A percentile compares a stretch with the other conserved stretches of the same genome.
Evolutionary conservation across 2,113 vertebrate species (phyloP).

Genomic region (Stegastes partitus): DNA sequence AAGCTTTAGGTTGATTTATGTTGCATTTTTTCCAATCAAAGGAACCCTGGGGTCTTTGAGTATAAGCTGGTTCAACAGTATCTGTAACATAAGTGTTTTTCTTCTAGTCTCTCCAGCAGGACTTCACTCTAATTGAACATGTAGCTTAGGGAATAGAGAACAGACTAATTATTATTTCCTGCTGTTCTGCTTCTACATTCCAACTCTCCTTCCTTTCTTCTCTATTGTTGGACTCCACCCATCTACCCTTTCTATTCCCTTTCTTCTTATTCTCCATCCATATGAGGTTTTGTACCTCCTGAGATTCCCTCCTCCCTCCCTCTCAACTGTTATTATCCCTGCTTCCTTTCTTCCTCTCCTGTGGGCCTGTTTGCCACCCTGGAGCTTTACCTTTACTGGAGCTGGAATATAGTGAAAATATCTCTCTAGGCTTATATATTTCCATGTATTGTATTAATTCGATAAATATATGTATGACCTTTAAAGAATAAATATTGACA

Average conservation of each 20-base stretch:
- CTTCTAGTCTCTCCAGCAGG: conserved; percentile 26
- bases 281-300: conserved; percentile 27
- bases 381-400: neutral
- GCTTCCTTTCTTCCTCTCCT: neutral
- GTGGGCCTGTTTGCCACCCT: conserved; percentile 11
- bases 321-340: conserved; percentile 8
- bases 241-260: neutral
- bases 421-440: neutral
- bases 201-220: conserved; percentile 28
- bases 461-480: neutral
- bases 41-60: neutral
- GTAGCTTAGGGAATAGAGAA: conserved; percentile 57
- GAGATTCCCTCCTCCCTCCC: conserved; percentile 14
- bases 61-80: neutral
- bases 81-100: conserved; percentile 39
- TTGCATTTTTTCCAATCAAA: neutral
- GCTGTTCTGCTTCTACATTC: conserved; percentile 50
- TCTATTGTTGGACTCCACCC: conserved; percentile 19
- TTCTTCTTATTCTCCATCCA: conserved; percentile 12
- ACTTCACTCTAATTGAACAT: conserved; percentile 60
- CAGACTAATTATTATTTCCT: conserved; percentile 70
- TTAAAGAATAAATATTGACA: no score
- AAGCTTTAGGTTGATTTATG: neutral
- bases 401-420: neutral
- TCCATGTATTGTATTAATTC: neutral